Conservation (phyloP, 2,113 vertebrate genomes). For the Herpetotheres cachinnans region DNA sequence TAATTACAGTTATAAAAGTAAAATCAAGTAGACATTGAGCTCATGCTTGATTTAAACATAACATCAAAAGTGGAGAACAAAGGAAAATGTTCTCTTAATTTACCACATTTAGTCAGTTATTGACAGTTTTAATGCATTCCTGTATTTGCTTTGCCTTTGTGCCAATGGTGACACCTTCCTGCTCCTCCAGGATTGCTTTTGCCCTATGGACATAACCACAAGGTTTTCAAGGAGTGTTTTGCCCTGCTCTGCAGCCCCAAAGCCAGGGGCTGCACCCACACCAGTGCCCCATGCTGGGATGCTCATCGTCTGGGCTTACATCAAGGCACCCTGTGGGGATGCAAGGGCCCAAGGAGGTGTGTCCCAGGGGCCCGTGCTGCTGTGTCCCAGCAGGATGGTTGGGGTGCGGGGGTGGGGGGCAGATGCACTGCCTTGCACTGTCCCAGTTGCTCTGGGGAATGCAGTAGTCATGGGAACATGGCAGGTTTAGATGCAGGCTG, state of each 20-base stretch:
- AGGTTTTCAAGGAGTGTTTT: neutral
- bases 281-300: rapidly evolving
- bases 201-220: neutral
- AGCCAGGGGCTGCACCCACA: neutral
- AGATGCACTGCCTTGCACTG: neutral
- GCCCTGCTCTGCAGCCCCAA: too few relatives aligned
- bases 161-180: rapidly evolving
- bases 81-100: neutral
- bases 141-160: neutral
- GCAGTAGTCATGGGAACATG: conserved; percentile 53
- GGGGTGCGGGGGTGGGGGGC: rapidly evolving
- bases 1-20: neutral
- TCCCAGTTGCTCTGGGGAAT: neutral
- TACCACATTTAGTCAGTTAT: neutral
- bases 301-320: neutral
- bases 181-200: neutral
- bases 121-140: neutral
- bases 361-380: rapidly evolving
- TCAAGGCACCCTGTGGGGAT: neutral
- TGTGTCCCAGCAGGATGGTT: neutral
- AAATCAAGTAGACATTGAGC: neutral
- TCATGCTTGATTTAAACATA: neutral
- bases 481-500: neutral
- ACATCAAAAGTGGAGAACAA: neutral
- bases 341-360: neutral